Base-by-base conservation (phyloP, 1,140 invertebrate genomes). In the Thaumetopoea pityocampa region DNA sequence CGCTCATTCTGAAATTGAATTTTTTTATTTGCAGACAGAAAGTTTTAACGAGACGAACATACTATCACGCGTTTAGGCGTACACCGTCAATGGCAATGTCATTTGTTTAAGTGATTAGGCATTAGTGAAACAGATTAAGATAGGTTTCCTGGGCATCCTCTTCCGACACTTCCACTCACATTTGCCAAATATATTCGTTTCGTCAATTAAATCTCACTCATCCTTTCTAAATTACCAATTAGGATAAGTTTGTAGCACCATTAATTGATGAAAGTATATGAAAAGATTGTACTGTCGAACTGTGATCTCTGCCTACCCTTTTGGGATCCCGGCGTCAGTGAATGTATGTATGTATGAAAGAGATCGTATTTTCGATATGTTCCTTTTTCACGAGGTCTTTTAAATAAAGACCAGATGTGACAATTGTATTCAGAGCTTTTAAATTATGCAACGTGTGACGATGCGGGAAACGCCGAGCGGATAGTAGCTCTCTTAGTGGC, bases 1-100 rank as follows among this genome's bases (percentile, higher is more conserved):
- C 57, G 71, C 80, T 84, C 80, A 74, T 84, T 78, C 80, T 74
- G 67, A 81, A 84, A 84, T 79, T 84, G 69, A 84, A 84, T 84
- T 84, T 81, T n/a, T 80, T 80, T 84, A 81, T 84, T 80, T 81
- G 77, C 70, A 69, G 68, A 79, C 63, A n/a, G 67, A 67, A 78
- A 80, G 64, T 77, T 84, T 77, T 76, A 81, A 81, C 79, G 74
- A 74, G 73, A 80, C 69, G 65, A 72, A 68, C 65, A 65, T 60
- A 57, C 61, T 78, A 72, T 71, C 65, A 45, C 54, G 53, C 57
- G 53, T 68, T 72, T 67, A 69, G 60, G 63, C 56, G 64, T 61
- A 53, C 48, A 68, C 62, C 64, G 67, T 73, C 62, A 60, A 45
- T 51, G 50, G 53, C 37, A 43, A 49, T 69, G 67, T 59, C 54